A percentile compares a stretch with the other conserved stretches of the same genome.
Evolutionary conservation across 2,113 vertebrate species (phyloP).

Genomic region (Bubo scandiacus): DNA sequence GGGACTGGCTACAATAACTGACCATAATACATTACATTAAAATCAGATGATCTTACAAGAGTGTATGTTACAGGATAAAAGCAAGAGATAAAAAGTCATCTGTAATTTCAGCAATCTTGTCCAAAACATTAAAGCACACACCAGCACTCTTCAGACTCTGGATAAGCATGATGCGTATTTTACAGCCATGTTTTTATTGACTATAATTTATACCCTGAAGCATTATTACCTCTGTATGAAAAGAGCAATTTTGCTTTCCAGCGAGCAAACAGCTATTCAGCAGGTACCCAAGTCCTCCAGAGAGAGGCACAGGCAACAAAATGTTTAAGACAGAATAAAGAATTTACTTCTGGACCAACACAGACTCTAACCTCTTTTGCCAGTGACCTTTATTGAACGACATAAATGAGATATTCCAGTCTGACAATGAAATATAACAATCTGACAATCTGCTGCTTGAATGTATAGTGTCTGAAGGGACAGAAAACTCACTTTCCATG

Average conservation of each 20-base stretch:
- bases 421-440: neutral
- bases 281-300: slow-evolving; percentile 1
- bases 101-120: neutral
- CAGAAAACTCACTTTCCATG: neutral
- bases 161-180: neutral
- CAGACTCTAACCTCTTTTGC: neutral
- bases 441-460: neutral
- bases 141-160: neutral
- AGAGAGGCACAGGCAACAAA: neutral
- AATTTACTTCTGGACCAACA: neutral
- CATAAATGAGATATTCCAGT: neutral
- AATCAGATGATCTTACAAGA: neutral
- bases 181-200: neutral
- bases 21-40: neutral
- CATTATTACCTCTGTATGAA: neutral
- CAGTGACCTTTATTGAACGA: neutral
- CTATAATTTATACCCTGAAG: slow-evolving; percentile 7
- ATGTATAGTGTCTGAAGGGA: neutral
- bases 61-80: neutral
- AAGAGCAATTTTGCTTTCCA: neutral
- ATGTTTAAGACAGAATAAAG: neutral
- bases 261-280: neutral
- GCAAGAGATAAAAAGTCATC: slow-evolving; percentile 17
- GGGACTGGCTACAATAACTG: neutral
- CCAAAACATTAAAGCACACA: neutral